phyloP scores from a whole-genome alignment of 2,888 invertebrate genomes.

The Microdon myrmicae region DNA sequence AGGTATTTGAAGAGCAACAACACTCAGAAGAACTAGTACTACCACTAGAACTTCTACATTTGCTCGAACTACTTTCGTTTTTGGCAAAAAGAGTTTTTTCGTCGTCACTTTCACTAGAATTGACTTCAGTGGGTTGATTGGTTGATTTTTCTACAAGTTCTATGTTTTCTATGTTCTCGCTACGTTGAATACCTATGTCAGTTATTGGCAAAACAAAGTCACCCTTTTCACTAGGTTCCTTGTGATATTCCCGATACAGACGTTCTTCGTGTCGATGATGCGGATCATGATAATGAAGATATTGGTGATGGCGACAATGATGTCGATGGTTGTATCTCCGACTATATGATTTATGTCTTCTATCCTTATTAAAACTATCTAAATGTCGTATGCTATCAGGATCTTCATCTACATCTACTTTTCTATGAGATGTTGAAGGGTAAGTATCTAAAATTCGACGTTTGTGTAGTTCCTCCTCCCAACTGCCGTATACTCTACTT shows the following conservation, averaged over 20 bases:
- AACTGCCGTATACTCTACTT: no score
- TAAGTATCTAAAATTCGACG: constrained; percentile 30
- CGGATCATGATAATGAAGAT: no score
- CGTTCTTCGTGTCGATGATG: not conserved
- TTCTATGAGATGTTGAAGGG: no score
- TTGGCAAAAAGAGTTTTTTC: constrained; percentile 37
- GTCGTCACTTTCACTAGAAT: constrained; percentile 25
- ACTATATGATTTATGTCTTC: constrained; percentile 3
- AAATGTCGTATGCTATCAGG: no score
- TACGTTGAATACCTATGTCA: not conserved
- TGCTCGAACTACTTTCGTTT: constrained; percentile 26
- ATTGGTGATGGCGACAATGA: no score
- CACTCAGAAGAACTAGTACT: no score
- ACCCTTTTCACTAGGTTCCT: constrained; percentile 1
- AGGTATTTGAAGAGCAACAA: constrained; percentile 25
- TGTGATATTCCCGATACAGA: not conserved
- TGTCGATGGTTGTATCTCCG: no score
- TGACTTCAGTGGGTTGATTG: not conserved
- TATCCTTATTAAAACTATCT: constrained; percentile 11
- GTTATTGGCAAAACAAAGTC: not conserved
- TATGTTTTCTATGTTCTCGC: not conserved
- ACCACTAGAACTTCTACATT: constrained; percentile 23
- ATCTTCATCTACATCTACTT: no score
- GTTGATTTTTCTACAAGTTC: not conserved
- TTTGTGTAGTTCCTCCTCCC: no score